phyloP scores from a whole-genome alignment of 2,797 vertebrate species.

The Saxicola maurus region DNA sequence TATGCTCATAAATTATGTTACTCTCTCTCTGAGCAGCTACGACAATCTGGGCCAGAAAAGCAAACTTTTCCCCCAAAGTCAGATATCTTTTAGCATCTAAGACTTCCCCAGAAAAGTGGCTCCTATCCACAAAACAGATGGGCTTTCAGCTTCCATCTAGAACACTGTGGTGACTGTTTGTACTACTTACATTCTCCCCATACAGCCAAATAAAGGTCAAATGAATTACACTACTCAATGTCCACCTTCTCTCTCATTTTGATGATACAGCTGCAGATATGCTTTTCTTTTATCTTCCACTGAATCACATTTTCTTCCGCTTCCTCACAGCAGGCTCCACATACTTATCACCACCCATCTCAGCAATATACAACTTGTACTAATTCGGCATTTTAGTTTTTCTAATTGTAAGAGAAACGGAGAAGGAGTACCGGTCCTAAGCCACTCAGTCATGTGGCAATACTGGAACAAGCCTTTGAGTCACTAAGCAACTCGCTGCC shows the following conservation, averaged over 20 bases:
- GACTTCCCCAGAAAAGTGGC: neutral
- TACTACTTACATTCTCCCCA: neutral
- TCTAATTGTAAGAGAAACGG: neutral
- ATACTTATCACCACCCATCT: neutral
- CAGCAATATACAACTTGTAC: neutral
- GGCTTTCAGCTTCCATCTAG: neutral
- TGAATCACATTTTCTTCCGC: neutral
- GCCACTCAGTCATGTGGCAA: neutral
- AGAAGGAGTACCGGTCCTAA: neutral
- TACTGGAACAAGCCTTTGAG: neutral
- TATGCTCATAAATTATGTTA: neutral
- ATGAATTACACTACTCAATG: neutral
- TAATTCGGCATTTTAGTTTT: neutral
- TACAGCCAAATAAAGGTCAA: neutral
- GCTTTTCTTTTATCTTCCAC: neutral
- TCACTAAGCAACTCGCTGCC: neutral
- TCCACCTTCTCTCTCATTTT: neutral
- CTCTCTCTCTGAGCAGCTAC: neutral
- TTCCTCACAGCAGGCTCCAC: neutral
- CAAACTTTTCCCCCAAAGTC: neutral
- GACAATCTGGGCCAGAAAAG: neutral
- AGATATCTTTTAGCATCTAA: neutral
- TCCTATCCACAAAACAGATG: neutral
- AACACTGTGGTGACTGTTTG: fast-evolving
- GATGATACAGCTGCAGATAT: neutral